Evolutionary conservation across 2,797 vertebrate genomes (phyloP).

Genomic region (Characodon lateralis): DNA sequence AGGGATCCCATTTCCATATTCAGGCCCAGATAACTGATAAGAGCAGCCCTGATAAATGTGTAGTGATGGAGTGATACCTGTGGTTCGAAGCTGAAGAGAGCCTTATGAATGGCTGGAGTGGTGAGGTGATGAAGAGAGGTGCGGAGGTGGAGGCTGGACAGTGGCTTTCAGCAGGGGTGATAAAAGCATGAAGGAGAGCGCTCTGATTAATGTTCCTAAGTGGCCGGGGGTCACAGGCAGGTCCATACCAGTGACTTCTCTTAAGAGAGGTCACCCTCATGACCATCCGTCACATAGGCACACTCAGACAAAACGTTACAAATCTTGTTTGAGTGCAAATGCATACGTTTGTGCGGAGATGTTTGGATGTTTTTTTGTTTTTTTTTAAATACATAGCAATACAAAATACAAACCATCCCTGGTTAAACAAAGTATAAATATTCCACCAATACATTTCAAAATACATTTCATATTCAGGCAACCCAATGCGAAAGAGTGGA

Average conservation of each 20-base stretch:
- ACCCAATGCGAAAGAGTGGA: slow-evolving; percentile 14
- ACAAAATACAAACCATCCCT: slow-evolving; percentile 2
- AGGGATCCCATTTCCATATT: slow-evolving; percentile 99
- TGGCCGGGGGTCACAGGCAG: slow-evolving; percentile 88
- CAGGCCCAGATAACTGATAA: slow-evolving; percentile 90
- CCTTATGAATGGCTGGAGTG: slow-evolving; percentile 76
- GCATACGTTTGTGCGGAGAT: not conserved
- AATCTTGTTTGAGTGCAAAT: slow-evolving; percentile 23
- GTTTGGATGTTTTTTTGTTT: not conserved
- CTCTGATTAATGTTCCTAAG: slow-evolving; percentile 97
- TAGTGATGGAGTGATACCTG: slow-evolving; percentile 95
- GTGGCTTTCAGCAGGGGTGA: slow-evolving; percentile 89
- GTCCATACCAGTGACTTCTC: slow-evolving; percentile 83
- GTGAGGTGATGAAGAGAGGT: slow-evolving; percentile 63
- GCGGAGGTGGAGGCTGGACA: slow-evolving; percentile 80
- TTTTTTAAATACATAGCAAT: not conserved
- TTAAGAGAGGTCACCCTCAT: slow-evolving; percentile 89
- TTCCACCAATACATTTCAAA: slow-evolving; percentile 1
- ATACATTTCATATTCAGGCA: slow-evolving; percentile 20
- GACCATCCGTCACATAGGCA: slow-evolving; percentile 83
- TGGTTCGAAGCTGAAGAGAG: slow-evolving; percentile 87
- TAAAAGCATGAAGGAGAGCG: slow-evolving; percentile 83
- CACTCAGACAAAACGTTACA: slow-evolving; percentile 49
- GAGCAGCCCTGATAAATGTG: slow-evolving; percentile 93
- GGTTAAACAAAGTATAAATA: not conserved